Base-by-base conservation (phyloP, 2,888 invertebrate genomes). In the Strigamia transsilvanica region DNA sequence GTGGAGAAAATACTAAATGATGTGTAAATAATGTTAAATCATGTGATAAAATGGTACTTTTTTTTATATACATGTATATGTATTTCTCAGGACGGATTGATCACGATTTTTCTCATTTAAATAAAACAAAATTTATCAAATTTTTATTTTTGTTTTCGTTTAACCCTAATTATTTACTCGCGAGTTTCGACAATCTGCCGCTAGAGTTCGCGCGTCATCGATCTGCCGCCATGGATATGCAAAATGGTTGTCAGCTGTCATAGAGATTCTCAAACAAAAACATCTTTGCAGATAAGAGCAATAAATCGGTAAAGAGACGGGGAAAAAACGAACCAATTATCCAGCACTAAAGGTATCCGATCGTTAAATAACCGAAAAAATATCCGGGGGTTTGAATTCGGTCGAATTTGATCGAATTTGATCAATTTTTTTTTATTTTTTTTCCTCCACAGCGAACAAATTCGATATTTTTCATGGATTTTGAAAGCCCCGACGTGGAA, bases 401-500 rank as follows among this genome's bases (percentile, higher is more conserved):
- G 27, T 1, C 27, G n/a, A 46, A 46, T 46, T 77, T 77, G 13
- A 77, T 27, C 3, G 18, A 77, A 12, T 77, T 27, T 27, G 1
- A 12, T 32, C 10, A 34, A 34, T 73, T 73, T 73, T 13, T 73
- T 34, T 27, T 15, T 10, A 34, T 12, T 77, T 27, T 27, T 15
- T 10, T 34, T n/a, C n/a, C n/a, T n/a, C n/a, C n/a, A n/a, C n/a
- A 77, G n/a, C 0, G 12, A n/a, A 27, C 15, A 12, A 5, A n/a
- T n/a, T 18, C 0, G 38, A 10, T 13, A 9, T n/a, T 41, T 27
- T 2, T n/a, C 4, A 94, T 94, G 94, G 93, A 94, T 90, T 94
- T 93, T 88, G 94, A 94, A 88, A 95, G 94, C 88, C 95, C 95
- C 34, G 95, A 96, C 87, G 94, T 94, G 51, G 95, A 95, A 88